A percentile compares a stretch with the other conserved stretches of the same genome.
Evolutionary conservation across 2,888 invertebrate species (phyloP).

Genomic region (Microchrysa polita): DNA sequence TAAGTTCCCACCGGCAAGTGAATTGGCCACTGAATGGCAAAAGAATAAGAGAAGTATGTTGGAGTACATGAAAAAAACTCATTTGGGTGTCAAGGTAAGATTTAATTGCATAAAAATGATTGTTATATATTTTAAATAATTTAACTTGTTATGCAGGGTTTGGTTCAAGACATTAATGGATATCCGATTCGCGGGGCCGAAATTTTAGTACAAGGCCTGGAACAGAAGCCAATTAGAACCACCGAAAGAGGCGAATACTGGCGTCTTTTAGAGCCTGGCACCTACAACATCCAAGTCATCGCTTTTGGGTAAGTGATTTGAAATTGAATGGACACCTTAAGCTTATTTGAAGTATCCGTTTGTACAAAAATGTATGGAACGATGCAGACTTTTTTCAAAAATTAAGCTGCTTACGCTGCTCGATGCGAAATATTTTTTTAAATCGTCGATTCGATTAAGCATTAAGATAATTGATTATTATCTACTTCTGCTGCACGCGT

Average conservation of each 20-base stretch:
- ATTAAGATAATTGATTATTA: too few species aligned
- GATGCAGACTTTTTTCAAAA: too few species aligned
- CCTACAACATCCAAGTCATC: conserved; percentile 77
- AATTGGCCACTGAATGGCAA: conserved; percentile 82
- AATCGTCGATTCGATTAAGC: too few species aligned
- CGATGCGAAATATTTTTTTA: too few species aligned
- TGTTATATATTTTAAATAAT: background rate
- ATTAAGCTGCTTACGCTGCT: too few species aligned
- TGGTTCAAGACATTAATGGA: conserved; percentile 62
- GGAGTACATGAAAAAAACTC: conserved; percentile 82
- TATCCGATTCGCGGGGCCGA: conserved; percentile 71
- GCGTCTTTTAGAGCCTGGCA: conserved; percentile 90
- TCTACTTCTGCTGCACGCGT: too few species aligned
- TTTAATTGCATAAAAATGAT: conserved; percentile 4
- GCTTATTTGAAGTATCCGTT: too few species aligned
- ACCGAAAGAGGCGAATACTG: conserved; percentile 91
- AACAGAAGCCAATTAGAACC: conserved; percentile 80
- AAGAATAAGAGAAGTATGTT: conserved; percentile 87
- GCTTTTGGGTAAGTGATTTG: conserved; percentile 75
- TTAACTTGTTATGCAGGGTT: conserved; percentile 54
- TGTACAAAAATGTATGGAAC: too few species aligned
- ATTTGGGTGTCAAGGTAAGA: conserved; percentile 73
- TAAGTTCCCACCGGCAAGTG: conserved; percentile 83
- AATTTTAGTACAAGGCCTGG: conserved; percentile 79
- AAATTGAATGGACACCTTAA: too few species aligned